Evolutionary conservation across 2,888 invertebrate species (phyloP), one percentile per base, ranked within the genome.

Genomic region (Lysandra coridon): DNA sequence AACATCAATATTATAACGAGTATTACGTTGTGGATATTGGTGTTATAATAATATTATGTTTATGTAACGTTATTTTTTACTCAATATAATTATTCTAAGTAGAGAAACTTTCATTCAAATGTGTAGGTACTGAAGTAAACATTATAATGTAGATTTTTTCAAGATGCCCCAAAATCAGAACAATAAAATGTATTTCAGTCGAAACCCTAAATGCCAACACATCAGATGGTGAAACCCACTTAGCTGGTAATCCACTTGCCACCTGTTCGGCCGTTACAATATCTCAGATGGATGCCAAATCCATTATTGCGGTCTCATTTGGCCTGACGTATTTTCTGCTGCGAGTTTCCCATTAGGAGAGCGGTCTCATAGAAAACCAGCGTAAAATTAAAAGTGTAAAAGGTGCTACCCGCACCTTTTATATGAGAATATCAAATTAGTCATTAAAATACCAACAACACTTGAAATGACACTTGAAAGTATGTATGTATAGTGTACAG

Each of bases 201-300:
- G 17, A 17, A 69, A 69, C 33, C 33, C 33, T 69, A 17, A 69
- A 33, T 69, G 69, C 69, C 33, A 30, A 33, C 33, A 37, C 33
- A 69, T 69, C 30, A 30, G 69, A 33, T 14, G 33, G 69, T 33
- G 33, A 30, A 69, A 33, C 14, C 33, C 69, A 69, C 69, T 69
- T 30, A 37, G 69, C 33, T 37, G 33, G 69, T 69, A 69, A 37
- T 37, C 64, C 23, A 23, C 62, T 62, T 10, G 30, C 69, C 69
- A 69, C 69, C 69, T 69, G 69, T 33, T 33, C 69, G 69, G 69
- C 5, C 69, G 23, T 69, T 69, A 69, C 69, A 69, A 37, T 37
- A 69, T 69, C 69, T 30, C 64, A 33, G 37, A 33, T 69, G 69
- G 33, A 33, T 17, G 69, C 69, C 69, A 69, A 69, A 69, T 69